A percentile compares a stretch with the other conserved stretches of the same genome.
phyloP scores from a whole-genome alignment of 2,888 invertebrate species.

The Phlogophora meticulosa region DNA sequence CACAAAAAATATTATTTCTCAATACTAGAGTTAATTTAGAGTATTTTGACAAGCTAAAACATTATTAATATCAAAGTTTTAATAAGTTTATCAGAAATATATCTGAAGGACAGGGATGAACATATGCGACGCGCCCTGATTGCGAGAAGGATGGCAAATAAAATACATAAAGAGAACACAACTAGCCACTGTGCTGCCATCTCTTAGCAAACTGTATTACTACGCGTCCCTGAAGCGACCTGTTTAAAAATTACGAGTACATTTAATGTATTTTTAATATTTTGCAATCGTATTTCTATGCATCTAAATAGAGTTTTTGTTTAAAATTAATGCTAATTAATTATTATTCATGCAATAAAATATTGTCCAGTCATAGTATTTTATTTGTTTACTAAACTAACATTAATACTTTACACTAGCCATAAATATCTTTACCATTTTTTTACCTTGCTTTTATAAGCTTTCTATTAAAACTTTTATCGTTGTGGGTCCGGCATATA shows the following conservation, averaged over 20 bases:
- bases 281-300: background rate
- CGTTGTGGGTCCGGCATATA: background rate
- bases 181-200: conserved; percentile 66
- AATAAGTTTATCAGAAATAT: conserved; percentile 7
- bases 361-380: background rate
- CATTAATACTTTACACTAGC: too few relatives aligned
- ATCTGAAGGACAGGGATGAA: conserved; percentile 45
- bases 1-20: background rate
- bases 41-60: conserved; percentile 4
- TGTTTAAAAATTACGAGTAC: background rate
- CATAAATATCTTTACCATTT: too few relatives aligned
- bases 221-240: conserved; percentile 5
- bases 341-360: background rate
- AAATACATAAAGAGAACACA: conserved; percentile 18
- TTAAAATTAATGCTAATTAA: background rate
- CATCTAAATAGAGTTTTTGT: background rate
- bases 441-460: too few relatives aligned
- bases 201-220: conserved; percentile 53
- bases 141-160: conserved; percentile 59
- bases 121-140: conserved; percentile 28
- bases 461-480: background rate
- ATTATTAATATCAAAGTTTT: conserved; percentile 19
- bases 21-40: background rate
- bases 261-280: background rate
- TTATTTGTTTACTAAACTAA: too few relatives aligned